Evolutionary conservation across 2,888 invertebrate species (phyloP).

Genomic region (Elysia crispata): DNA sequence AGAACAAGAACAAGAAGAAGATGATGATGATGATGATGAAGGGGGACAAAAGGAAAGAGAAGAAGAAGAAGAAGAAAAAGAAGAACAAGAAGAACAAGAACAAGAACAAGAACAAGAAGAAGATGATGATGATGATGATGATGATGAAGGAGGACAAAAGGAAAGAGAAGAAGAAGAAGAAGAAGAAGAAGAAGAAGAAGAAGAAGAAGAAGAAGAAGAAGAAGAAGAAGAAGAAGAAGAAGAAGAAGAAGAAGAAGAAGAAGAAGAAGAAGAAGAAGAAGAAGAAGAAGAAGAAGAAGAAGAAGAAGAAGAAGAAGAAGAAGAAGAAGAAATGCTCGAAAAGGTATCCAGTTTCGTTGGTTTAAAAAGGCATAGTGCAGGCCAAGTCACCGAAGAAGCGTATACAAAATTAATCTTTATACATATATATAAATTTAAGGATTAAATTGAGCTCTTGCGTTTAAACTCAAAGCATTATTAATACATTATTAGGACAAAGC

Average conservation of each 20-base stretch:
- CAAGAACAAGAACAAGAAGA: constrained; percentile 3
- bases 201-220: constrained; percentile 27
- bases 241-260: constrained; percentile 21
- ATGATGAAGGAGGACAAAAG: not conserved
- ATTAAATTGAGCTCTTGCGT: no score
- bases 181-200: constrained; percentile 30
- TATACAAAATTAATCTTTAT: no score
- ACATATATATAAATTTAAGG: no score
- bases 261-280: constrained; percentile 28
- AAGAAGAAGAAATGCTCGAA: constrained; percentile 25
- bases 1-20: not conserved
- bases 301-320: constrained; percentile 12
- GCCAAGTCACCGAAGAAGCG: no score
- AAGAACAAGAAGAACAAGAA: constrained; percentile 27
- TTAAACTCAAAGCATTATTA: no score
- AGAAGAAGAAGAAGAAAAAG: not conserved
- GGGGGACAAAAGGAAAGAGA: not conserved
- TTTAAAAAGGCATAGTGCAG: no score
- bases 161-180: not conserved
- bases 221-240: not conserved
- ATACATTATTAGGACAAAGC: no score
- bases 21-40: not conserved
- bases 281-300: not conserved
- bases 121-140: constrained; percentile 22
- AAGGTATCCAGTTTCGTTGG: no score